Percentiles rank a stretch among this genome's conserved stretches.
These are phyloP conservation scores for Yponomeuta malinellus DNA, from an alignment of 2,888 invertebrate genomes.

Conservation along the genomic window DNA sequence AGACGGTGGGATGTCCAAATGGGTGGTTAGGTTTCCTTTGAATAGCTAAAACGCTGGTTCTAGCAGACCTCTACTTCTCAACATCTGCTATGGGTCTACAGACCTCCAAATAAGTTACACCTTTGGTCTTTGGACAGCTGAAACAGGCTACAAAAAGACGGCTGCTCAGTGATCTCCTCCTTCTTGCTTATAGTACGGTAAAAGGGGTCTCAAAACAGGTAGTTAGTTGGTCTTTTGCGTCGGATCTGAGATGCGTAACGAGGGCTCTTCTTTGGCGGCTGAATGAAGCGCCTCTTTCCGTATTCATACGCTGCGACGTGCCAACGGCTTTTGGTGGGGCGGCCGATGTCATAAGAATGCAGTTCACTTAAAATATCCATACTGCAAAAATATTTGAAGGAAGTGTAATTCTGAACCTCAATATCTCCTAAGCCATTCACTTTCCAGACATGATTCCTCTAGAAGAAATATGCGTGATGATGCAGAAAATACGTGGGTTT, in stretches of 20 bases:
- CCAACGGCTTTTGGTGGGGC: conserved; percentile 11
- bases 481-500: too few species aligned
- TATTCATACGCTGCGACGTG: conserved; percentile 56
- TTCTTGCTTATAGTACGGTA: neutral
- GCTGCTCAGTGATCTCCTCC: neutral
- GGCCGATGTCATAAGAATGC: conserved; percentile 13
- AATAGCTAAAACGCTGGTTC: neutral
- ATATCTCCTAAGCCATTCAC: too few species aligned
- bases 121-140: neutral
- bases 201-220: neutral
- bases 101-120: neutral
- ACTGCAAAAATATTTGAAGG: too few species aligned
- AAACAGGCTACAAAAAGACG: neutral
- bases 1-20: neutral
- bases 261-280: conserved; percentile 45
- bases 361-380: too few species aligned
- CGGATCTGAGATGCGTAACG: conserved; percentile 39
- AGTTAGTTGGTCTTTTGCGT: neutral
- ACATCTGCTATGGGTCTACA: neutral
- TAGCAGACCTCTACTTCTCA: neutral
- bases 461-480: too few species aligned
- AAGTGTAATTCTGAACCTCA: too few species aligned
- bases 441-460: too few species aligned
- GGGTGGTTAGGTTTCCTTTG: neutral
- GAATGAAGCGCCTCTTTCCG: conserved; percentile 57